Evolutionary conservation across 2,888 invertebrate genomes (phyloP).

Genomic region (Habrosyne pyritoides): DNA sequence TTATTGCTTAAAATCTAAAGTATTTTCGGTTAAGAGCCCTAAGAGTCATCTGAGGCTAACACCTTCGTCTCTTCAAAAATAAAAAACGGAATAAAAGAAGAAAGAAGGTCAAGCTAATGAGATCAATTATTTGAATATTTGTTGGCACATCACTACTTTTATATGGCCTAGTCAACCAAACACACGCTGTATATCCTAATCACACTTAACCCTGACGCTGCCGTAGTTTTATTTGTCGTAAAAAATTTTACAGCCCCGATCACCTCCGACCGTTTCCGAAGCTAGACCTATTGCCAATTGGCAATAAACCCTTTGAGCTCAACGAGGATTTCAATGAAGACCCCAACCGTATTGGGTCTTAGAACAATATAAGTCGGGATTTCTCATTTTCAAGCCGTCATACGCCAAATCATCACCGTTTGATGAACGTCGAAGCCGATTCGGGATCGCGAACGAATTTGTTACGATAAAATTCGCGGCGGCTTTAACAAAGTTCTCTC

Average conservation of each 20-base stretch:
- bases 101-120: not conserved
- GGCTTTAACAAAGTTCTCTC: conserved; percentile 2
- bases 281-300: conserved; percentile 53
- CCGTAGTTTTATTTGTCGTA: conserved; percentile 73
- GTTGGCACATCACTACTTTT: not conserved
- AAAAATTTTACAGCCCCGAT: conserved; percentile 74
- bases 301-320: conserved; percentile 56
- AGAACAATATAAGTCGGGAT: conserved; percentile 37
- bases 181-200: conserved; percentile 50
- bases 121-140: not conserved
- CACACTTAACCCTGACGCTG: conserved; percentile 69
- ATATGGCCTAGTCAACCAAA: conserved; percentile 24
- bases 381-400: conserved; percentile 15
- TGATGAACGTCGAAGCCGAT: conserved; percentile 37
- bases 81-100: too few relatives aligned
- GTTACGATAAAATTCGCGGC: not conserved
- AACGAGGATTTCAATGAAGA: conserved; percentile 61
- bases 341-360: conserved; percentile 27
- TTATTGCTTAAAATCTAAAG: too few relatives aligned
- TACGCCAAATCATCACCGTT: conserved; percentile 27
- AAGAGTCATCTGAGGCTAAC: too few relatives aligned
- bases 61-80: too few relatives aligned
- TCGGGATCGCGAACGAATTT: conserved; percentile 31
- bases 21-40: too few relatives aligned
- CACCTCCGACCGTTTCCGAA: conserved; percentile 41